Conservation (phyloP, 2,113 vertebrate genomes). For the Odobenus rosmarus region DNA sequence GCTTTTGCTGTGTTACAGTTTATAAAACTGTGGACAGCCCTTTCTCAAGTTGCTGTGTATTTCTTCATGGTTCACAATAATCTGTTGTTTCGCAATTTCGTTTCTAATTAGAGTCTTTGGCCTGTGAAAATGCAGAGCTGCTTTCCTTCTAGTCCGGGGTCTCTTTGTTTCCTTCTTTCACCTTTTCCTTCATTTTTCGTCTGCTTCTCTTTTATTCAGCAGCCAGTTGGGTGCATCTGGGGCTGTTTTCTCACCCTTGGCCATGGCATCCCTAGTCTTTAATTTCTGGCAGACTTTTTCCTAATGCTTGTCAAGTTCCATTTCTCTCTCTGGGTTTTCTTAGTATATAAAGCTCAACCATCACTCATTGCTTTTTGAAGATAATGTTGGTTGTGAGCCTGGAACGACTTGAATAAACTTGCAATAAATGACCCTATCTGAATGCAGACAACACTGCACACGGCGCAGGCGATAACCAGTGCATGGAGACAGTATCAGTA, state of each 20-base stretch:
- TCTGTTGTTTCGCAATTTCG: constrained; percentile 73
- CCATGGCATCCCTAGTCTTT: constrained; percentile 12
- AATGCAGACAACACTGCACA: background rate
- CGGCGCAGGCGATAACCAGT: constrained; percentile 14
- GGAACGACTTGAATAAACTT: constrained; percentile 55
- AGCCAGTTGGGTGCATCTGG: background rate
- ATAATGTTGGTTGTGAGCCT: constrained; percentile 52
- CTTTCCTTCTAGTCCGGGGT: constrained; percentile 56
- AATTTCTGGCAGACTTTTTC: constrained; percentile 70
- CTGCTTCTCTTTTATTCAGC: constrained; percentile 13
- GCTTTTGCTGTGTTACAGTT: constrained; percentile 41
- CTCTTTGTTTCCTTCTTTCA: background rate
- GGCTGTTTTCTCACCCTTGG: constrained; percentile 71
- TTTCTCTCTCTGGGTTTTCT: constrained; percentile 71
- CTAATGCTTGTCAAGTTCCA: constrained; percentile 75
- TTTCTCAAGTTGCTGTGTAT: constrained; percentile 68
- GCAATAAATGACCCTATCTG: constrained; percentile 22
- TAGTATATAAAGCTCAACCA: constrained; percentile 38
- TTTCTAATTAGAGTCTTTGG: constrained; percentile 83
- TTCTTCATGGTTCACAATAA: constrained; percentile 72
- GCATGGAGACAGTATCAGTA: background rate
- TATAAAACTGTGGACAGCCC: constrained; percentile 45
- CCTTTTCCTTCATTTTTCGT: background rate
- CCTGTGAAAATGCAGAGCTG: constrained; percentile 67
- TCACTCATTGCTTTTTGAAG: constrained; percentile 38